Percentiles rank a stretch among this genome's conserved stretches.
Conservation (phyloP, 2,888 invertebrate genomes). For the Melanostoma scalare region DNA sequence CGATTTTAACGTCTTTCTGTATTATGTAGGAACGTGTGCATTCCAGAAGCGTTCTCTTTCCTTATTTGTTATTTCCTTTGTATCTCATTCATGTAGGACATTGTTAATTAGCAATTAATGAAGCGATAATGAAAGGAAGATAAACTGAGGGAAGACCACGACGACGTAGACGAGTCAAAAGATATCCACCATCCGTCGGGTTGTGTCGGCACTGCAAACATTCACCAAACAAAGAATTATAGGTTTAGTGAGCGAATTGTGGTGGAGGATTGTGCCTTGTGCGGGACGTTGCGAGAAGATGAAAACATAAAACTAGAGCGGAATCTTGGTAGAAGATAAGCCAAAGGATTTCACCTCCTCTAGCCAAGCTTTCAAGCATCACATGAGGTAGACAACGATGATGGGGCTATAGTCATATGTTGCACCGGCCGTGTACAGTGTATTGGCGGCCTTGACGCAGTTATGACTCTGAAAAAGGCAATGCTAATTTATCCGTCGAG, state of each 20-base stretch:
- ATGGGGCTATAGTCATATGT: too few relatives aligned
- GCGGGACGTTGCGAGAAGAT: not conserved
- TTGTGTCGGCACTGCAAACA: constrained; percentile 4
- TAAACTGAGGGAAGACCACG: constrained; percentile 59
- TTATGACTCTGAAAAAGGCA: too few relatives aligned
- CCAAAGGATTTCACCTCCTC: constrained; percentile 47
- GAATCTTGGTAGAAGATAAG: constrained; percentile 65
- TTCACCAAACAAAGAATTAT: constrained; percentile 42
- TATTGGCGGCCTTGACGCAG: too few relatives aligned
- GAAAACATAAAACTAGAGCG: constrained; percentile 63
- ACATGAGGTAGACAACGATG: not conserved
- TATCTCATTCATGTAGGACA: constrained; percentile 78
- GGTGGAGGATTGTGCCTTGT: constrained; percentile 2
- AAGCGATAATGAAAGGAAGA: constrained; percentile 80
- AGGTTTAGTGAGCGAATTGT: not conserved
- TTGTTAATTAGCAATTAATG: constrained; percentile 81
- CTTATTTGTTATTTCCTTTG: constrained; percentile 71
- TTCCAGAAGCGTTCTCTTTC: constrained; percentile 21
- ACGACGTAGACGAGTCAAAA: constrained; percentile 32
- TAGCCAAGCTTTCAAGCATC: not conserved
- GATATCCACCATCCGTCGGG: constrained; percentile 10
- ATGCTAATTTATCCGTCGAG: too few relatives aligned
- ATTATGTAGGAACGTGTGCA: constrained; percentile 18
- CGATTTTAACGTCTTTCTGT: constrained; percentile 35
- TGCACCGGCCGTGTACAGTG: too few relatives aligned